Conservation (phyloP, 1,140 invertebrate species). For the Scaptomyza pallida region DNA sequence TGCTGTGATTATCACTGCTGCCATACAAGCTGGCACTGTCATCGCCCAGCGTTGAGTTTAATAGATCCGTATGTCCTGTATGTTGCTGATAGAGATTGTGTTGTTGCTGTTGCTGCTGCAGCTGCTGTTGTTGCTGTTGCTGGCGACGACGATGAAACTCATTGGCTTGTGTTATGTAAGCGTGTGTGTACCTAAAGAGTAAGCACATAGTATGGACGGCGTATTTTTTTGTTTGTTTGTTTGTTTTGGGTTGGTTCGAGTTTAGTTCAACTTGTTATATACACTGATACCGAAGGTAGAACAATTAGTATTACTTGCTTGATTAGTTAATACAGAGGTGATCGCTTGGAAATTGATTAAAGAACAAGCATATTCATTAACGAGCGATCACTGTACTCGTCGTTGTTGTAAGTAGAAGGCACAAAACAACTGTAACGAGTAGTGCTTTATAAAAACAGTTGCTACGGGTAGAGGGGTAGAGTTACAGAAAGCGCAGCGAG, state of each 20-base stretch:
- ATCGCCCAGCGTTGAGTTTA: slow-evolving; percentile 69
- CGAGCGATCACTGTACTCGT: neutral
- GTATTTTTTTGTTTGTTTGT: slow-evolving; percentile 33
- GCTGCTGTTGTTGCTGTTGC: slow-evolving; percentile 62
- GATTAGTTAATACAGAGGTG: neutral
- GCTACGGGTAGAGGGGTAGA: slow-evolving; percentile 8
- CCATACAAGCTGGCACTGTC: slow-evolving; percentile 63
- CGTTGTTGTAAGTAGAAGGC: slow-evolving; percentile 41
- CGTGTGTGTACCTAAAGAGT: slow-evolving; percentile 82
- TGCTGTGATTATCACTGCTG: slow-evolving; percentile 46
- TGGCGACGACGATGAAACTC: slow-evolving; percentile 83
- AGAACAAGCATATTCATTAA: neutral
- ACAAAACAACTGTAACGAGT: slow-evolving; percentile 22
- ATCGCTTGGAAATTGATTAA: neutral
- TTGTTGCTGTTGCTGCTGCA: slow-evolving; percentile 53
- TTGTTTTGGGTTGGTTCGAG: slow-evolving; percentile 25
- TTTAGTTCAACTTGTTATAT: slow-evolving; percentile 60
- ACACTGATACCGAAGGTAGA: slow-evolving; percentile 26
- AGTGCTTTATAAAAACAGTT: neutral
- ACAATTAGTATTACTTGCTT: slow-evolving; percentile 14
- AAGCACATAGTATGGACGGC: slow-evolving; percentile 37
- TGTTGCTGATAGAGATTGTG: slow-evolving; percentile 39
- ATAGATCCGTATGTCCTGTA: slow-evolving; percentile 36
- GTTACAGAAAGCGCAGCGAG: slow-evolving; percentile 42
- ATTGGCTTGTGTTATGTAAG: slow-evolving; percentile 83